Conservation (phyloP, 2,888 invertebrate species). For the Hyposoter didymator region DNA sequence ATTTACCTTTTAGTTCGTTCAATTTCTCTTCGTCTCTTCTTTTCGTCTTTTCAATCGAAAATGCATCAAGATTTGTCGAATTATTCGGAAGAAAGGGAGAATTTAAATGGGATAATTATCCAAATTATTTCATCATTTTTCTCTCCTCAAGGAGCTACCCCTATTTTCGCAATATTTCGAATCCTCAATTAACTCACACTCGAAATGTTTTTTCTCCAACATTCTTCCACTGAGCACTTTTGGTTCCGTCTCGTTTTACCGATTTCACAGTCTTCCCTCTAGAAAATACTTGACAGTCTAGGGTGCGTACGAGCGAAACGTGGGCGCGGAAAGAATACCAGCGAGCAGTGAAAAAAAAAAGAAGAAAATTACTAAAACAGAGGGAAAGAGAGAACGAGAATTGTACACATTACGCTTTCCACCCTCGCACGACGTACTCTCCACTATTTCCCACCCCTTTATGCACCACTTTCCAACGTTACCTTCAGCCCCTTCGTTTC, state of each 20-base stretch:
- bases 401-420: constrained; percentile 47
- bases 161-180: background rate
- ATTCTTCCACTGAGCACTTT: constrained; percentile 44
- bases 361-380: constrained; percentile 6
- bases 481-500: constrained; percentile 30
- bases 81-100: background rate
- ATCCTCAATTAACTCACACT: constrained; percentile 34
- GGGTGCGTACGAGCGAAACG: constrained; percentile 21
- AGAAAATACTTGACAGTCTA: constrained; percentile 29
- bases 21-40: no score
- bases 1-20: background rate
- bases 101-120: background rate
- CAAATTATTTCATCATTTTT: background rate
- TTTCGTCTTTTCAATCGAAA: no score
- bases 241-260: constrained; percentile 10
- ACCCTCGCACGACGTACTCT: constrained; percentile 45
- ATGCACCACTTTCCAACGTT: constrained; percentile 53
- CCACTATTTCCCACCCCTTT: constrained; percentile 54
- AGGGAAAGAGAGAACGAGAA: constrained; percentile 30
- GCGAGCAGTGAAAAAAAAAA: constrained; percentile 11
- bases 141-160: background rate
- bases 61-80: background rate
- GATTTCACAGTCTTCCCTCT: constrained; percentile 23
- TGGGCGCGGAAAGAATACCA: background rate
- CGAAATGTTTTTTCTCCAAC: constrained; percentile 42